Evolutionary conservation across 2,113 vertebrate genomes (phyloP).

Genomic region (Neomonachus schauinslandi): DNA sequence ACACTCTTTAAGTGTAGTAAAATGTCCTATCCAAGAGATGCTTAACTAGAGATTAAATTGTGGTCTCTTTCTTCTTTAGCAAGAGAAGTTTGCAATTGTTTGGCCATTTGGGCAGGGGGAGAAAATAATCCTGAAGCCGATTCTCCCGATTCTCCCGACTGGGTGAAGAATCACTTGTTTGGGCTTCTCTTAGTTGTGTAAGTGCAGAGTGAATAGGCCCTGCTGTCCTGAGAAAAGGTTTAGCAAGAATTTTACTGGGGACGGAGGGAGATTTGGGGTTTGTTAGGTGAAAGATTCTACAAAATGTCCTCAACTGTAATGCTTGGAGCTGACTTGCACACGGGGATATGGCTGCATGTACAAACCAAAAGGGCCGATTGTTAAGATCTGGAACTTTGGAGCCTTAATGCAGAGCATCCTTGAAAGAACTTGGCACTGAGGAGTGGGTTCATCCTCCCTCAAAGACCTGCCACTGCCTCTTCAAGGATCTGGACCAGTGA

Average conservation of each 20-base stretch:
- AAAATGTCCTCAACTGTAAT: background rate
- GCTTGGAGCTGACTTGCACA: background rate
- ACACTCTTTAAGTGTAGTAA: constrained; percentile 24
- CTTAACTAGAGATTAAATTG: constrained; percentile 19
- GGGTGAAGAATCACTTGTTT: background rate
- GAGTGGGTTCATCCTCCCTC: background rate
- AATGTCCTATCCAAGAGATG: background rate
- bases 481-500: background rate
- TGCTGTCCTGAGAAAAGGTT: background rate
- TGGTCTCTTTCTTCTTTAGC: constrained; percentile 46
- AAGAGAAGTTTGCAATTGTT: constrained; percentile 38
- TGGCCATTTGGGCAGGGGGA: constrained; percentile 48
- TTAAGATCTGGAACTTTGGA: constrained; percentile 19
- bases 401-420: background rate
- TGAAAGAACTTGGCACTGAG: constrained; percentile 27
- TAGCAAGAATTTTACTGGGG: background rate
- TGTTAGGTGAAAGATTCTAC: constrained; percentile 20
- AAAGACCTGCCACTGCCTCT: background rate
- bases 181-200: background rate
- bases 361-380: background rate
- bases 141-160: background rate
- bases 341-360: background rate
- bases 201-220: background rate
- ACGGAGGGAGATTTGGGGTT: background rate
- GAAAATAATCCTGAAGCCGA: constrained; percentile 47